Base-by-base conservation (phyloP, 1,140 invertebrate species). In the Drosophila ogumai region DNA sequence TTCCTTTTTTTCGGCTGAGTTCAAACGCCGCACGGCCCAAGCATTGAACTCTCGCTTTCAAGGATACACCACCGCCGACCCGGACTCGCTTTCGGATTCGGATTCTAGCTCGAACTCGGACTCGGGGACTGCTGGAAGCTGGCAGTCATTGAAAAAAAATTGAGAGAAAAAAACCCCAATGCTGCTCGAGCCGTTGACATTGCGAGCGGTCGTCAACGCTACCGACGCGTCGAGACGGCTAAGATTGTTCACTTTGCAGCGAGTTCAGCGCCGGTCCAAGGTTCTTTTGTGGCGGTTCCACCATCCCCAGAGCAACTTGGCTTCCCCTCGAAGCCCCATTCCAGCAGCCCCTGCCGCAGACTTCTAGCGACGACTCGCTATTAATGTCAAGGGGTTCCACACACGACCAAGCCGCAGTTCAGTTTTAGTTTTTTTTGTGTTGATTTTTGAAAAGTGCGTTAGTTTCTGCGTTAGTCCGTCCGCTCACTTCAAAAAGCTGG, bases 361-460 rank as follows among this genome's bases (percentile, higher is more conserved):
- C 49, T 60, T 52, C 59, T 36, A 78, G 52, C 61, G 44, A 68
- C 84, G 65, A 69, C 64, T 77, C 68, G 74, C 65, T 90, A 90
- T 90, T 90, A 90, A 90, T 90, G 85, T 90, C 85, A 90, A 90
- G 85, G 85, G 85, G 85, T 85, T 88, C 85, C 77, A 88, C 85
- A 84, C 81, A 88, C 82, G 78, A 86, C 79, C 66, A 65, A 57
- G 59, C 60, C 55, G 57, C 32, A 52, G 59, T 40, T 68, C 8
- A 55, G 52, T n/a, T 55, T 58, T 34, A 52, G 52, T 81, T 25
- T 22, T 63, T 17, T 38, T 55, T 32, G n/a, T 25, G 10, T n/a
- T n/a, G 5, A 28, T 19, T 25, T 72, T 78, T 75, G 56, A 90
- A 90, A 90, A 90, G 86, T 90, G 85, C 85, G 85, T 90, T 90